phyloP scores from a whole-genome alignment of 2,113 vertebrate genomes.

The Rhabdornis inornatus region DNA sequence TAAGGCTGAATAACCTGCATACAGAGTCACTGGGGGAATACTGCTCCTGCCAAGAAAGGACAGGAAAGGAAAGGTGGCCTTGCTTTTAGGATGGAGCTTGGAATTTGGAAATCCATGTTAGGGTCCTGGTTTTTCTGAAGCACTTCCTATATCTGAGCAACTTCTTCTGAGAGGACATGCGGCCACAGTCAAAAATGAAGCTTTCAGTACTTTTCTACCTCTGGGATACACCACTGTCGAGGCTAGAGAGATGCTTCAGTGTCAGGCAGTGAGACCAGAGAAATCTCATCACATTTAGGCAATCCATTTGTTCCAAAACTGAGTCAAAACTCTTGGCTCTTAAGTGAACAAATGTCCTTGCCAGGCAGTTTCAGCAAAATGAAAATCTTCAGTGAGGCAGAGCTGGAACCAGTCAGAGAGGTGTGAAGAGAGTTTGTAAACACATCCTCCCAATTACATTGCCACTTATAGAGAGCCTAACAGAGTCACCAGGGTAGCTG shows the following conservation, averaged over 20 bases:
- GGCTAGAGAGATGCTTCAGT: background rate
- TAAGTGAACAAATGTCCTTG: background rate
- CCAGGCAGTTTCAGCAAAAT: background rate
- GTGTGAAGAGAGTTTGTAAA: conserved; percentile 7
- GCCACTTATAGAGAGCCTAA: background rate
- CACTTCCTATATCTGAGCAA: background rate
- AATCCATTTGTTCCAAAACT: background rate
- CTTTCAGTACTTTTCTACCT: background rate
- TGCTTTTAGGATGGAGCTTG: background rate
- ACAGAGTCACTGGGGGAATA: background rate
- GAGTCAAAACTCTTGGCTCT: background rate
- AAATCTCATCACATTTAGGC: background rate
- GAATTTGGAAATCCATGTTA: background rate
- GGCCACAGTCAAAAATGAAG: background rate
- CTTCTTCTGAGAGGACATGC: background rate
- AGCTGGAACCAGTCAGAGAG: background rate
- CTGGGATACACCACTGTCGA: background rate
- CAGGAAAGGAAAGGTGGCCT: background rate
- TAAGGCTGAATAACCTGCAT: background rate
- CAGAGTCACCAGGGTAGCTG: background rate
- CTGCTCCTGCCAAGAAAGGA: background rate
- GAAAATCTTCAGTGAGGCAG: background rate
- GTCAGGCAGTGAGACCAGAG: background rate
- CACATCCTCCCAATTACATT: background rate
- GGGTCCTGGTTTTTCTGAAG: background rate